Conservation (phyloP, 2,797 vertebrate genomes). For the Odontamblyopus lacepedii region DNA sequence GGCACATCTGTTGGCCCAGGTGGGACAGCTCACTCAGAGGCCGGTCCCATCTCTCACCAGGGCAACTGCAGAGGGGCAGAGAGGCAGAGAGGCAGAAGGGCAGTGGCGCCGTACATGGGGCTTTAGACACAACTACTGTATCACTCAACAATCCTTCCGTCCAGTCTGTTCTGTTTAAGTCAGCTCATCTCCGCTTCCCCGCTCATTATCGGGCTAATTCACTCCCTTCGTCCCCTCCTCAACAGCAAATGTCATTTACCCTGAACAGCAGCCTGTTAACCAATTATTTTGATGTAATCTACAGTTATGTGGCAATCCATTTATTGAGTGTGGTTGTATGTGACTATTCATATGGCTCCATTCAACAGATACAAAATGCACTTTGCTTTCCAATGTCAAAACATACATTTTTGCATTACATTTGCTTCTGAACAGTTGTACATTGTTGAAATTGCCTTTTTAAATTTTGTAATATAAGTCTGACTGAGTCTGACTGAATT, state of each 20-base stretch:
- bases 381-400: no score
- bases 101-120: constrained; percentile 72
- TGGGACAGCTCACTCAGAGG: constrained; percentile 71
- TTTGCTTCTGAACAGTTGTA: no score
- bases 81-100: constrained; percentile 58
- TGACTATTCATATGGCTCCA: not conserved
- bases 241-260: constrained; percentile 35
- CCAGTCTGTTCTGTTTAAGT: constrained; percentile 11
- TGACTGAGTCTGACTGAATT: no score
- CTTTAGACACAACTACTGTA: constrained; percentile 82
- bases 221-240: constrained; percentile 30
- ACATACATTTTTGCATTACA: no score
- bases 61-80: constrained; percentile 9
- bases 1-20: constrained; percentile 54
- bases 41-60: constrained; percentile 68
- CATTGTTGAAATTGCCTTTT: no score
- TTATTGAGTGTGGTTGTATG: constrained; percentile 23
- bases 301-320: constrained; percentile 31
- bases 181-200: constrained; percentile 45
- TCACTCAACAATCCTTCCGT: constrained; percentile 69
- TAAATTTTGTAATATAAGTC: no score
- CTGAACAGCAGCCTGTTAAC: constrained; percentile 43
- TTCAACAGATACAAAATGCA: no score
- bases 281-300: constrained; percentile 34
- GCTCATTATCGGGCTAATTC: constrained; percentile 38